Evolutionary conservation across 2,797 vertebrate species (phyloP).

Genomic region (Agapornis canus): DNA sequence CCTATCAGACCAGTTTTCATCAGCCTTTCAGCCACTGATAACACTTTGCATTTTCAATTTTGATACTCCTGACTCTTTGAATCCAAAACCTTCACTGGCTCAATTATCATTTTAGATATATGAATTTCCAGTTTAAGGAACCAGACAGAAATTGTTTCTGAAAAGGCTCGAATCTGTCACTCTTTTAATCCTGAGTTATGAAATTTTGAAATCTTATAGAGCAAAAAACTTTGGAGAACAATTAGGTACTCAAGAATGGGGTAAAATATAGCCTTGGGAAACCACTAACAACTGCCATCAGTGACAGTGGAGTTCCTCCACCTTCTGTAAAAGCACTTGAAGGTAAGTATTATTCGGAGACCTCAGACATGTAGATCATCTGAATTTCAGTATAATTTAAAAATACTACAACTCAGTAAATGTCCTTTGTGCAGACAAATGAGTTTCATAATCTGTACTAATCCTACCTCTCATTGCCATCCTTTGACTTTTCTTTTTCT

Average conservation of each 20-base stretch:
- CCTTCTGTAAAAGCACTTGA: neutral
- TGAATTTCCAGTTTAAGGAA: neutral
- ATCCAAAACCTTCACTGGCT: neutral
- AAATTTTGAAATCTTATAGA: neutral
- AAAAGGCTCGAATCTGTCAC: neutral
- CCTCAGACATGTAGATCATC: neutral
- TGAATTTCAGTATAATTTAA: constrained; percentile 18
- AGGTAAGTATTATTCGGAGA: neutral
- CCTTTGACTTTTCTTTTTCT: neutral
- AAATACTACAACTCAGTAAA: neutral
- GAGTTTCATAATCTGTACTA: neutral
- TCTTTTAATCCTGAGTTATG: neutral
- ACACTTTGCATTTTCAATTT: neutral
- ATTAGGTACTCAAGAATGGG: neutral
- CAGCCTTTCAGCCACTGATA: neutral
- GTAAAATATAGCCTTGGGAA: neutral
- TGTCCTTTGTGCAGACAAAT: neutral
- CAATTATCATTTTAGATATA: neutral
- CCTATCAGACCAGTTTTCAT: neutral
- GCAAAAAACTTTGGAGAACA: neutral
- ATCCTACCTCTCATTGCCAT: neutral
- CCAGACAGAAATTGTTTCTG: neutral
- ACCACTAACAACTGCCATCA: neutral
- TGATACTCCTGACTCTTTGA: neutral
- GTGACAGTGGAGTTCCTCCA: neutral